These are phyloP conservation scores for Rhinolophus sinicus DNA, from an alignment of 2,113 vertebrate genomes.

Conservation along the genomic window DNA sequence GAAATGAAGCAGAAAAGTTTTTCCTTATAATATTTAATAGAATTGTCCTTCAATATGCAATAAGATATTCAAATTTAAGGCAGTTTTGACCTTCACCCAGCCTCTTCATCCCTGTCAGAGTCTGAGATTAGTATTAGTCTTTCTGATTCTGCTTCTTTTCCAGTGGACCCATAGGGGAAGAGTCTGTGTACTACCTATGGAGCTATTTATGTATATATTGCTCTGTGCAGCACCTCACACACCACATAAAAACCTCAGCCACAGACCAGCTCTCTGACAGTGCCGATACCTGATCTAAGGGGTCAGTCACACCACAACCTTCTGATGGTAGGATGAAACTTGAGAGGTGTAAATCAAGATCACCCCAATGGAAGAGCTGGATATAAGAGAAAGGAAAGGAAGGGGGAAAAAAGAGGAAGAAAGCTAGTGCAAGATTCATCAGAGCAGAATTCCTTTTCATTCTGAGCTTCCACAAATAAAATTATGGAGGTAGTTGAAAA, in stretches of 20 bases:
- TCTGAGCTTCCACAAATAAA: not conserved
- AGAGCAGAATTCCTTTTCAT: not conserved
- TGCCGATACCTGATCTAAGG: not conserved
- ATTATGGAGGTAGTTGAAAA: not conserved
- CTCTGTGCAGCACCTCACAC: not conserved
- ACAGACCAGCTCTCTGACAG: not conserved
- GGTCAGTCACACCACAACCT: not conserved
- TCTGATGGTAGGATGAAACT: not conserved
- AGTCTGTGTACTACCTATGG: not conserved
- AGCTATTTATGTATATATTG: not conserved
- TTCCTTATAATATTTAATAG: not conserved
- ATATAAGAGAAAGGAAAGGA: not conserved
- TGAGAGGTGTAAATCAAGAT: not conserved
- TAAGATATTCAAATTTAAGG: constrained; percentile 4
- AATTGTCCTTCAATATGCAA: not conserved
- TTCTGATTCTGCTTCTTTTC: not conserved
- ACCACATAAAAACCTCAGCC: not conserved
- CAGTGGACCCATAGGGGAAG: not conserved
- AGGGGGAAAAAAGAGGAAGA: not conserved
- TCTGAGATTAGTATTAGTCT: not conserved
- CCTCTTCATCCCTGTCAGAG: not conserved
- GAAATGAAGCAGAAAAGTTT: not conserved
- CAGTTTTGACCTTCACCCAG: not conserved
- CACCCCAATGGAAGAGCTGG: not conserved
- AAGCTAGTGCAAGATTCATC: not conserved